These are phyloP conservation scores for Laothoe populi DNA, from an alignment of 2,888 invertebrate species.

Conservation along the genomic window DNA sequence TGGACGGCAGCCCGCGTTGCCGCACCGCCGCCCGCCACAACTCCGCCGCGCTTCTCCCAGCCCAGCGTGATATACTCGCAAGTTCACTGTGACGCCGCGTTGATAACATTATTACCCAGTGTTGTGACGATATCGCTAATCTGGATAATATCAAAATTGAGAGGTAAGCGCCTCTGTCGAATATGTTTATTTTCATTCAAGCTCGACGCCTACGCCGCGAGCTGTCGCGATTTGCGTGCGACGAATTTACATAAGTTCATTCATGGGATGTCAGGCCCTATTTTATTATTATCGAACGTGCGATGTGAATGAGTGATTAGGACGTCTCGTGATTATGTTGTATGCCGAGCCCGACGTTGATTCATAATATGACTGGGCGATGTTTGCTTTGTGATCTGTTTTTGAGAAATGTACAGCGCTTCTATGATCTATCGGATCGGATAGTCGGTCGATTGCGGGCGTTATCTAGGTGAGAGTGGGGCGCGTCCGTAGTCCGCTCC, in stretches of 20 bases:
- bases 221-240: slow-evolving; percentile 81
- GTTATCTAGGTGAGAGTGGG: slow-evolving; percentile 77
- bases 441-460: slow-evolving; percentile 54
- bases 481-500: slow-evolving; percentile 74
- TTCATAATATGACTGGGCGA: slow-evolving; percentile 50
- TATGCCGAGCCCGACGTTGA: slow-evolving; percentile 50
- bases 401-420: slow-evolving; percentile 44
- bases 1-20: slow-evolving; percentile 58
- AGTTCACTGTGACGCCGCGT: slow-evolving; percentile 67
- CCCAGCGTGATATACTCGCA: slow-evolving; percentile 69
- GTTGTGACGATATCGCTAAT: slow-evolving; percentile 74
- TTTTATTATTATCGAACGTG: slow-evolving; percentile 78
- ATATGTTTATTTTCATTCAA: slow-evolving; percentile 81
- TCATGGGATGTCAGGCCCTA: slow-evolving; percentile 74
- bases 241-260: slow-evolving; percentile 83
- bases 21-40: slow-evolving; percentile 47
- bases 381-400: slow-evolving; percentile 40
- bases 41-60: slow-evolving; percentile 51
- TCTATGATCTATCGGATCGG: slow-evolving; percentile 44
- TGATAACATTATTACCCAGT: slow-evolving; percentile 60
- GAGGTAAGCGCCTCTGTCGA: slow-evolving; percentile 64
- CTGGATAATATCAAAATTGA: slow-evolving; percentile 82
- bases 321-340: slow-evolving; percentile 51
- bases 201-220: slow-evolving; percentile 75
- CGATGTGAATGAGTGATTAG: slow-evolving; percentile 76